Percentiles rank a stretch among this genome's conserved stretches.
Evolutionary conservation across 2,797 vertebrate species (phyloP).

Genomic region (Microtus californicus): DNA sequence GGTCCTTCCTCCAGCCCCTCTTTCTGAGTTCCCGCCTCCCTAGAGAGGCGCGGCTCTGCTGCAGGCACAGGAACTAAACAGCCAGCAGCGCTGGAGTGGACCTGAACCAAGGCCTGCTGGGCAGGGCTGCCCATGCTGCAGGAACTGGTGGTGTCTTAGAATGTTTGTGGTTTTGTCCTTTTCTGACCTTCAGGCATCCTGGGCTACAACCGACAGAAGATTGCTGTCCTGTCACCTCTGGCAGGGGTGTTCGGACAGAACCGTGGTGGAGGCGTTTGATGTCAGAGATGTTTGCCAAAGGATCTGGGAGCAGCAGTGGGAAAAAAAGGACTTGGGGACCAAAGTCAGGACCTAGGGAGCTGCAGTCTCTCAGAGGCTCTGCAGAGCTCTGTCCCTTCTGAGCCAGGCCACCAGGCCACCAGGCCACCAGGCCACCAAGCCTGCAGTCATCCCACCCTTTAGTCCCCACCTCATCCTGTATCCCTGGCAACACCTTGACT

Average conservation of each 20-base stretch:
- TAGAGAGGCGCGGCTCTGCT: no score
- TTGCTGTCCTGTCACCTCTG: not conserved
- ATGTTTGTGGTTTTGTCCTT: not conserved
- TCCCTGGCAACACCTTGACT: no score
- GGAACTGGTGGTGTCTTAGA: not conserved
- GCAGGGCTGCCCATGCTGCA: not conserved
- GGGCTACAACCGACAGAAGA: not conserved
- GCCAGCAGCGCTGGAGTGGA: not conserved
- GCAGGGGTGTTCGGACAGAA: not conserved
- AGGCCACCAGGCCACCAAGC: not conserved
- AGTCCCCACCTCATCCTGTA: not conserved
- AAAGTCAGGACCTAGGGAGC: not conserved
- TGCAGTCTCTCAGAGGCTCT: not conserved
- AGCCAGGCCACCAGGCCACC: not conserved
- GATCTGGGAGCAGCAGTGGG: not conserved
- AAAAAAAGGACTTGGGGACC: not conserved
- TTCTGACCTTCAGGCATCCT: not conserved
- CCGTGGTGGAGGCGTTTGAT: not conserved
- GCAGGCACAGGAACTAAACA: no score
- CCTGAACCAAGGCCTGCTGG: not conserved
- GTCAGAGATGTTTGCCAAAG: not conserved
- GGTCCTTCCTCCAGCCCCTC: not conserved
- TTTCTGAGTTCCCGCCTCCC: not conserved
- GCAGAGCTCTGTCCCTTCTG: not conserved
- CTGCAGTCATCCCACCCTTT: not conserved